Base-by-base conservation (phyloP, 2,797 vertebrate species). In the Gymnodraco acuticeps region DNA sequence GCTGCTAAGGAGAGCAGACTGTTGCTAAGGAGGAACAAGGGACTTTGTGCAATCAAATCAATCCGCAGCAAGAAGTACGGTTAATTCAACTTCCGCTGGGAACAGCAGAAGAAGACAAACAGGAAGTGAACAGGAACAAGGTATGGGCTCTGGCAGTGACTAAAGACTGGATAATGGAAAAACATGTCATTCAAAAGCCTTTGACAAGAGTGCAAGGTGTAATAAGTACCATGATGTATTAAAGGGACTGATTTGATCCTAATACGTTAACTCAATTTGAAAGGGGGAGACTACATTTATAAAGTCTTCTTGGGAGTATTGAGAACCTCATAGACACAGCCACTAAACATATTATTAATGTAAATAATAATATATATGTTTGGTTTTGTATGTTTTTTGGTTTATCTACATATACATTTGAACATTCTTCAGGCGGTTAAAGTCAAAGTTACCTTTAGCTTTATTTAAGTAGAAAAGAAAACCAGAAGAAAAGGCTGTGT, bases 161-260 rank as follows among this genome's bases (percentile, higher is more conserved):
- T 27, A 27, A 27, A 27, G 27, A 27, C 27, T 5, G 27, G 27
- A 4, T 27, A 27, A 27, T 83, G 78, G 15, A 82, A 72, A 78
- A 50, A 12, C 45, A 58, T 45, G 46, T 31, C 65, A 80, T 77
- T 68, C 14, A 6, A 38, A 58, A 63, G 63, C 59, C 52, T 75
- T 20, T 17, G 64, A 73, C 59, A 45, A 38, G 54, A 52, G 51
- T 15, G 20, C 16, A 56, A 75, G 43, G 41, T 58, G 19, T 76
- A 78, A 76, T 66, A 66, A 82, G 59, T 42, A 73, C 23, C 62
- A 64, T 42, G 48, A 80, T 72, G 53, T 83, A 77, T 67, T 31
- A 73, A 11, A 33, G 16, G 11, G 15, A 60, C 61, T 69, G 59
- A 78, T 80, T 63, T 19, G 2, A 73, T 75, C 66, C 54, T 51